These are phyloP conservation scores for Entomobrya multifasciata DNA, from an alignment of 2,888 invertebrate genomes.

Conservation along the genomic window DNA sequence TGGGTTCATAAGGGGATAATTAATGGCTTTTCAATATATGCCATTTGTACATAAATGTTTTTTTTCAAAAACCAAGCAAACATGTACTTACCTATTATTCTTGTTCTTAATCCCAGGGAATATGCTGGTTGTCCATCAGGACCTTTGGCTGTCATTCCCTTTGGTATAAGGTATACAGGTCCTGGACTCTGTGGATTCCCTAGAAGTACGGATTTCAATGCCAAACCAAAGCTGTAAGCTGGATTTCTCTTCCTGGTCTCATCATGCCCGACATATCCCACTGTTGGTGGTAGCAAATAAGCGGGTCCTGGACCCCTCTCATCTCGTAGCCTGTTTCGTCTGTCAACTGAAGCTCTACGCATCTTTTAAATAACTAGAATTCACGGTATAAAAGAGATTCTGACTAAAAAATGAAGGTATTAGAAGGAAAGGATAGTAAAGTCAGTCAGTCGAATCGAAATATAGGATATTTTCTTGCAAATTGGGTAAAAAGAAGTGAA, in stretches of 20 bases:
- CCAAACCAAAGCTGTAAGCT: conserved; percentile 77
- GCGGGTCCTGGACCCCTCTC: conserved; percentile 86
- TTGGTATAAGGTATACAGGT: conserved; percentile 74
- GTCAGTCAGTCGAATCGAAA: no score
- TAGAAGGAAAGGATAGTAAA: background rate
- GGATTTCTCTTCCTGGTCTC: conserved; percentile 82
- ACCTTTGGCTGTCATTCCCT: conserved; percentile 76
- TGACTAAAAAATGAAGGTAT: background rate
- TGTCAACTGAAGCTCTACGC: conserved; percentile 40
- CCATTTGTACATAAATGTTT: no score
- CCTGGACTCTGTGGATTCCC: conserved; percentile 74
- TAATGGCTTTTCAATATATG: no score
- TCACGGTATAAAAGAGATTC: background rate
- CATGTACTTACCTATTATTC: background rate
- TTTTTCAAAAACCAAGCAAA: no score
- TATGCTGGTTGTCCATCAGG: conserved; percentile 69
- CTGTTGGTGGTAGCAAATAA: conserved; percentile 84
- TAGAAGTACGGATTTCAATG: conserved; percentile 78
- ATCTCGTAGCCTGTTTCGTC: conserved; percentile 3
- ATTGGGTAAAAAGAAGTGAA: no score
- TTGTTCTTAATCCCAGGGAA: conserved; percentile 60
- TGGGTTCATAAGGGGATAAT: no score
- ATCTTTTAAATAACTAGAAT: conserved; percentile 18
- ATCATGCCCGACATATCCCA: conserved; percentile 85
- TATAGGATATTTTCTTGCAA: no score